These are phyloP conservation scores for Eustalomyia histrio DNA, from an alignment of 2,888 invertebrate species.

Conservation along the genomic window DNA sequence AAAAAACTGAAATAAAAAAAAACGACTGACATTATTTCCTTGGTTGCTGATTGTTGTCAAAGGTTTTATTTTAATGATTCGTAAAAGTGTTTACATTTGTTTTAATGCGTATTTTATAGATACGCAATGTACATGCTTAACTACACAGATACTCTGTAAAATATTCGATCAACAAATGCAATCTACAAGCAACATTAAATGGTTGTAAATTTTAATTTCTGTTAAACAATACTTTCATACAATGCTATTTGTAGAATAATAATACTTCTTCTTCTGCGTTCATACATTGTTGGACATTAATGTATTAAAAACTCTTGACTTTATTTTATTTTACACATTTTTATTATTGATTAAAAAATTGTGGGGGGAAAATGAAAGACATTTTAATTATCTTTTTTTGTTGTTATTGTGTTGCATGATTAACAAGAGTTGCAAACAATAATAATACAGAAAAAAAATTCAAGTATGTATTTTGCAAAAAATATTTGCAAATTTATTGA, in stretches of 20 bases:
- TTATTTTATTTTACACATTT: constrained; percentile 12
- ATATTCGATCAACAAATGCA: not conserved
- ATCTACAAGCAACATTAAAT: not conserved
- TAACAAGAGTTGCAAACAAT: not conserved
- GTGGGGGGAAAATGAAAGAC: constrained; percentile 31
- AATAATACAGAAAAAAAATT: not conserved
- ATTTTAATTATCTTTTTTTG: constrained; percentile 58
- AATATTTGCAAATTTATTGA: not conserved
- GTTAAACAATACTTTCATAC: not conserved
- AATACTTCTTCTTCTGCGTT: not conserved
- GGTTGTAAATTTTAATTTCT: not conserved
- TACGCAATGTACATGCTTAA: constrained; percentile 1
- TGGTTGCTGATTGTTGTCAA: constrained; percentile 27
- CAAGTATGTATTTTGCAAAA: not conserved
- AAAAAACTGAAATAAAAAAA: not conserved
- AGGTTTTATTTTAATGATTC: constrained; percentile 64
- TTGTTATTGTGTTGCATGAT: not conserved
- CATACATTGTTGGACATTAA: not conserved
- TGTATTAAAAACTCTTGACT: not conserved
- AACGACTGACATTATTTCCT: not conserved
- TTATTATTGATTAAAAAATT: constrained; percentile 57
- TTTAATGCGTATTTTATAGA: constrained; percentile 50
- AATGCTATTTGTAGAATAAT: not conserved
- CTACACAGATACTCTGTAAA: not conserved
- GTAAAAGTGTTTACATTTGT: constrained; percentile 64